These are phyloP conservation scores for Heliornis fulica DNA, from an alignment of 2,113 vertebrate genomes.

Conservation along the genomic window DNA sequence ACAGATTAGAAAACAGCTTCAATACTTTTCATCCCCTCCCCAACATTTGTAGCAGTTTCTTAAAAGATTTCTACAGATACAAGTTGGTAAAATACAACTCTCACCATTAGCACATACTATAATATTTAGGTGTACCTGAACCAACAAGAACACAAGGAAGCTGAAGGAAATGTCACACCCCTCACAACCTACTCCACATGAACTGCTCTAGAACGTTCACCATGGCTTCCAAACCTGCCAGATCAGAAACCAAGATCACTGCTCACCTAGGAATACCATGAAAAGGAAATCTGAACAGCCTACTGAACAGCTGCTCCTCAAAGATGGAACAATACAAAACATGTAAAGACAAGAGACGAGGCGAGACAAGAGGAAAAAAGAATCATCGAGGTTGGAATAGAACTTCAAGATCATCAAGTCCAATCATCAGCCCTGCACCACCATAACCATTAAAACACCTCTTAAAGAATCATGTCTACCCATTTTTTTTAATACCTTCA, in stretches of 20 bases:
- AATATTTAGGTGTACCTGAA: not conserved
- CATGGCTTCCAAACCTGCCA: not conserved
- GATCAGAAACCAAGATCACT: not conserved
- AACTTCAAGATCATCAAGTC: too few species aligned
- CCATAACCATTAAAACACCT: too few species aligned
- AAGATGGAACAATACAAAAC: not conserved
- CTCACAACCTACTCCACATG: fast-evolving
- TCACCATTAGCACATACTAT: not conserved
- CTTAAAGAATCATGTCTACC: too few species aligned
- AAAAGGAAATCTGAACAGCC: not conserved
- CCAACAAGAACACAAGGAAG: not conserved
- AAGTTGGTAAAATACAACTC: not conserved
- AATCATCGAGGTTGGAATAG: too few species aligned
- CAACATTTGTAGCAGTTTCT: not conserved
- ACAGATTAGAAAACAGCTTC: not conserved
- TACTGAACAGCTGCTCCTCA: not conserved
- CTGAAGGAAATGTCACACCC: not conserved
- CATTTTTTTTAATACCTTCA: too few species aligned
- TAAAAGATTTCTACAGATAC: not conserved
- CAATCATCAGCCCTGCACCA: too few species aligned
- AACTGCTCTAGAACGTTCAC: not conserved
- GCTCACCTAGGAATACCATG: not conserved
- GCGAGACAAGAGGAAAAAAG: too few species aligned
- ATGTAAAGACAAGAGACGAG: too few species aligned
- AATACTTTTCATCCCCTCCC: not conserved